A percentile compares a stretch with the other conserved stretches of the same genome.
phyloP scores from a whole-genome alignment of 2,888 invertebrate genomes.

The Amphipoea oculea region DNA sequence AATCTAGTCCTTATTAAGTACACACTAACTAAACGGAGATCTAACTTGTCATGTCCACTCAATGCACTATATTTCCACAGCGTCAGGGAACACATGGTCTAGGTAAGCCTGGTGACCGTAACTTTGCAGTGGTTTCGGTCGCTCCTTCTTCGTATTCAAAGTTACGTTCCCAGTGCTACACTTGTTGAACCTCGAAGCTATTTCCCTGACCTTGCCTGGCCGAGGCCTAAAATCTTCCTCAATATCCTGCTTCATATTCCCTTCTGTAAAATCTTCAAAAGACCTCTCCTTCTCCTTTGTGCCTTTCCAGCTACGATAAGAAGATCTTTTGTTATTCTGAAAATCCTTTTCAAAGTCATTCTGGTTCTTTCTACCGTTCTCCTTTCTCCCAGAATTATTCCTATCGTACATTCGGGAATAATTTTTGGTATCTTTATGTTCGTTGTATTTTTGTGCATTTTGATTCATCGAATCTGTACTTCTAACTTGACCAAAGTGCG shows the following conservation, averaged over 20 bases:
- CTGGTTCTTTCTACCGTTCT: slow-evolving; percentile 66
- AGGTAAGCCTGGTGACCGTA: slow-evolving; percentile 91
- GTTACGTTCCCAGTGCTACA: slow-evolving; percentile 77
- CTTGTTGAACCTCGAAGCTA: slow-evolving; percentile 85
- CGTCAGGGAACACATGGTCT: slow-evolving; percentile 91
- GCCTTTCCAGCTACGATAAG: slow-evolving; percentile 74
- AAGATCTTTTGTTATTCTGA: slow-evolving; percentile 73
- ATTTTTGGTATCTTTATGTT: slow-evolving; percentile 75
- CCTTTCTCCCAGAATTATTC: slow-evolving; percentile 78
- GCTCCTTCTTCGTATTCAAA: slow-evolving; percentile 78
- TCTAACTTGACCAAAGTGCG: slow-evolving; percentile 79
- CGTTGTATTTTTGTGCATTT: slow-evolving; percentile 75
- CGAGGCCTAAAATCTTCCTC: slow-evolving; percentile 78
- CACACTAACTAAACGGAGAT: slow-evolving; percentile 67
- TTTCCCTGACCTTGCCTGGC: slow-evolving; percentile 86
- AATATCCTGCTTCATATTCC: slow-evolving; percentile 32
- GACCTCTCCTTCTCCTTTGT: slow-evolving; percentile 73
- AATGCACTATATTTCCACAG: slow-evolving; percentile 83
- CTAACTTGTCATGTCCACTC: slow-evolving; percentile 67
- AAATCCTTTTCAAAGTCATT: slow-evolving; percentile 64
- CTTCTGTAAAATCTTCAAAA: slow-evolving; percentile 70
- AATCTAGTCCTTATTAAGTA: slow-evolving; percentile 67
- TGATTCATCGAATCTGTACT: slow-evolving; percentile 67
- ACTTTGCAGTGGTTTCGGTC: slow-evolving; percentile 91
- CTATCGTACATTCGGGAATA: slow-evolving; percentile 80